phyloP scores from a whole-genome alignment of 2,888 invertebrate species.

The Miltochrista miniata region DNA sequence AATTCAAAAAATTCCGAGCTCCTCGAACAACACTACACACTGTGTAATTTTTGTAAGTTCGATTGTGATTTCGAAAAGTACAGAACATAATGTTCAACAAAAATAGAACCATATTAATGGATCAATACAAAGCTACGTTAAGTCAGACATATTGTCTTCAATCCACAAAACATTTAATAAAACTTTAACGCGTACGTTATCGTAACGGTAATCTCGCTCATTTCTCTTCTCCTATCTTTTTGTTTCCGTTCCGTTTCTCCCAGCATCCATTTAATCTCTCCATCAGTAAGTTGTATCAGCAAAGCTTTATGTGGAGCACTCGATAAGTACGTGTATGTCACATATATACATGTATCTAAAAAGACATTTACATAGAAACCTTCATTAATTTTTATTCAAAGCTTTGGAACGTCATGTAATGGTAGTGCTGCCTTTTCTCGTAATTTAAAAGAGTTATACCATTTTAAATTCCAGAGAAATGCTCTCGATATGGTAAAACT shows the following conservation, averaged over 20 bases:
- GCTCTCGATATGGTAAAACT: too few species aligned
- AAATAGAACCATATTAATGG: neutral
- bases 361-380: too few species aligned
- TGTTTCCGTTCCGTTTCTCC: slow-evolving; percentile 28
- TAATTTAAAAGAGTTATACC: too few species aligned
- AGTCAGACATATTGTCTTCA: slow-evolving; percentile 5
- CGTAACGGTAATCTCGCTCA: slow-evolving; percentile 23
- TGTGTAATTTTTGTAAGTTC: too few species aligned
- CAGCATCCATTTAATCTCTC: slow-evolving; percentile 29
- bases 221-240: slow-evolving; percentile 29
- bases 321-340: slow-evolving; percentile 17
- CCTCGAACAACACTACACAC: too few species aligned
- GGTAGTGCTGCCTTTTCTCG: too few species aligned
- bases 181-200: slow-evolving; percentile 24
- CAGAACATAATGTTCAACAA: too few species aligned
- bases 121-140: neutral
- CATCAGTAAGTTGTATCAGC: slow-evolving; percentile 33
- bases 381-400: too few species aligned
- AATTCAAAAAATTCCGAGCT: too few species aligned
- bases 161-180: slow-evolving; percentile 12
- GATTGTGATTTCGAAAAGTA: too few species aligned
- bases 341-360: neutral
- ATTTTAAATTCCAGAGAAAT: too few species aligned
- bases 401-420: too few species aligned
- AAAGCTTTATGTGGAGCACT: slow-evolving; percentile 14